A percentile compares a stretch with the other conserved stretches of the same genome.
Conservation (phyloP, 2,888 invertebrate species). For the Cantharis rustica region DNA sequence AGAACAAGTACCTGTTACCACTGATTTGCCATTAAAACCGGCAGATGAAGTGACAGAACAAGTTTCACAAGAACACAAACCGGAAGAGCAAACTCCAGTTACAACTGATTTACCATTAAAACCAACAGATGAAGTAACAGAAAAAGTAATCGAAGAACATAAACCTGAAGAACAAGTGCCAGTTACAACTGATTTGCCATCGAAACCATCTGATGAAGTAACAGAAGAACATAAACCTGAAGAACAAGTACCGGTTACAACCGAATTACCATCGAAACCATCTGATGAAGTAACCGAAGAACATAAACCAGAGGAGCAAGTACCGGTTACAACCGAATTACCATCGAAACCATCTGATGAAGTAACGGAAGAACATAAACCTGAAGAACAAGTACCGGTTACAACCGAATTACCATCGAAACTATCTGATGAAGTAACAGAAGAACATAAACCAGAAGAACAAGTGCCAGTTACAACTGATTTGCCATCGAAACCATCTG, state of each 20-base stretch:
- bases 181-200: neutral
- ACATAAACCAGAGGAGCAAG: neutral
- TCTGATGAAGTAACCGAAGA: conserved; percentile 23
- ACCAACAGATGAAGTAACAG: neutral
- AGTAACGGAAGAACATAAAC: neutral
- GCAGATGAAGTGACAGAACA: conserved; percentile 25
- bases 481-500: neutral
- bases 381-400: neutral
- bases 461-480: neutral
- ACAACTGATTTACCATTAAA: conserved; percentile 2
- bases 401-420: neutral
- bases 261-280: neutral
- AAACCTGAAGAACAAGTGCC: neutral
- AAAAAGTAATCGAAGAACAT: conserved; percentile 15
- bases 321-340: neutral
- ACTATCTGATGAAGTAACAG: conserved; percentile 21
- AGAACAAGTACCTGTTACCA: conserved; percentile 1
- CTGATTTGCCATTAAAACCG: neutral
- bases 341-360: neutral
- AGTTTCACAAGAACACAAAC: neutral
- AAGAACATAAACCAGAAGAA: neutral
- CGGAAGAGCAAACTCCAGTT: neutral
- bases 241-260: neutral
- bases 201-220: neutral
- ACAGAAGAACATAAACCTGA: neutral